Percentiles rank a stretch among this genome's conserved stretches.
phyloP scores from a whole-genome alignment of 2,888 invertebrate genomes.

The Hydroisotoma schaefferi region DNA sequence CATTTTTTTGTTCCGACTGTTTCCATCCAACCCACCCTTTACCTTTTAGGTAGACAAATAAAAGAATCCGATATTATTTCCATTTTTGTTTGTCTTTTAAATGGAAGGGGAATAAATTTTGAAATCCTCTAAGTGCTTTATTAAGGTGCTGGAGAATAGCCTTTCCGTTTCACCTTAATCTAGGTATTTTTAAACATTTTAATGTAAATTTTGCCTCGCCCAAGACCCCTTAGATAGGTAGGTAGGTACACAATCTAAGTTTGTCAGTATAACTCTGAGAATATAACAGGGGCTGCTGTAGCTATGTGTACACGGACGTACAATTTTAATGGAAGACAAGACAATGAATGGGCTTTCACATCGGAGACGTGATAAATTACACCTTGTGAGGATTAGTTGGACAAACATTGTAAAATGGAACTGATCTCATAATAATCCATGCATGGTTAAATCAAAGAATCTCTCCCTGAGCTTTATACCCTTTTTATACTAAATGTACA shows the following conservation, averaged over 20 bases:
- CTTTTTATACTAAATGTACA: neutral
- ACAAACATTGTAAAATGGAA: constrained; percentile 20
- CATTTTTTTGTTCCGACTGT: constrained; percentile 65
- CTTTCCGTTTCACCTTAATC: no score
- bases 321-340: constrained; percentile 5
- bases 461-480: neutral
- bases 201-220: neutral
- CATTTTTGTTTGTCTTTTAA: neutral
- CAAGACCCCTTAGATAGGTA: neutral
- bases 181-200: constrained; percentile 2
- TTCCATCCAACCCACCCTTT: constrained; percentile 91
- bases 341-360: constrained; percentile 1
- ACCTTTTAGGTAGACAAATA: constrained; percentile 52
- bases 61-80: neutral
- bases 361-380: constrained; percentile 33
- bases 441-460: neutral
- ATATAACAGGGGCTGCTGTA: no score
- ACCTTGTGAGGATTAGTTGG: constrained; percentile 33
- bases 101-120: neutral
- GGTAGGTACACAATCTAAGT: no score
- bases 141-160: no score
- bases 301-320: neutral
- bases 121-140: no score
- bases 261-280: no score
- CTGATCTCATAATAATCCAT: constrained; percentile 10